These are phyloP conservation scores for Hippopotamus amphibius DNA, from an alignment of 2,113 vertebrate species.

Conservation along the genomic window DNA sequence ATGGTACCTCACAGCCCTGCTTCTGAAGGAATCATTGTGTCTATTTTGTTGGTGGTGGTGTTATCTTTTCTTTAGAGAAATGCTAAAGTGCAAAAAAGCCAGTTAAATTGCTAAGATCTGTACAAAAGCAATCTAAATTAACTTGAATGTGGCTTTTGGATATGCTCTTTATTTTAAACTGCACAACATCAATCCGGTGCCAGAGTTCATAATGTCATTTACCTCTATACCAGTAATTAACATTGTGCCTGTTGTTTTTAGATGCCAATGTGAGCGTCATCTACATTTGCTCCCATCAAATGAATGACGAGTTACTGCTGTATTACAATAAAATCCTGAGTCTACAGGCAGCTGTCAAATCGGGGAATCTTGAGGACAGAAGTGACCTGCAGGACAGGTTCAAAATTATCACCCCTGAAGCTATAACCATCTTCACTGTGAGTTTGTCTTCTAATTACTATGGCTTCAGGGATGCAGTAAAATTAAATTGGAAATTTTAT, in stretches of 20 bases:
- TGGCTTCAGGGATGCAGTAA: conserved; percentile 88
- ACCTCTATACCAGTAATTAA: conserved; percentile 80
- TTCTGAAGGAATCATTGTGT: conserved; percentile 36
- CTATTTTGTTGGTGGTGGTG: neutral
- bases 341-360: conserved; percentile 88
- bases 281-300: conserved; percentile 91
- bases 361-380: conserved; percentile 83
- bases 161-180: conserved; percentile 48
- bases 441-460: conserved; percentile 90
- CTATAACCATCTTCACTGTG: conserved; percentile 93
- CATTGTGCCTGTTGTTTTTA: conserved; percentile 85
- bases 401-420: conserved; percentile 94
- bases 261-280: conserved; percentile 95
- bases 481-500: conserved; percentile 93
- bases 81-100: conserved; percentile 39
- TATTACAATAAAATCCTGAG: conserved; percentile 93
- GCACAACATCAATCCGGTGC: neutral
- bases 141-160: conserved; percentile 4
- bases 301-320: conserved; percentile 90
- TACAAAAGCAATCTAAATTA: conserved; percentile 43
- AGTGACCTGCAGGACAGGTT: conserved; percentile 90
- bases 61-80: conserved; percentile 71
- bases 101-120: conserved; percentile 20
- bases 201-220: conserved; percentile 47
- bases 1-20: conserved; percentile 37